Conservation (phyloP, 2,888 invertebrate genomes). For the Aleiodes testaceus region DNA sequence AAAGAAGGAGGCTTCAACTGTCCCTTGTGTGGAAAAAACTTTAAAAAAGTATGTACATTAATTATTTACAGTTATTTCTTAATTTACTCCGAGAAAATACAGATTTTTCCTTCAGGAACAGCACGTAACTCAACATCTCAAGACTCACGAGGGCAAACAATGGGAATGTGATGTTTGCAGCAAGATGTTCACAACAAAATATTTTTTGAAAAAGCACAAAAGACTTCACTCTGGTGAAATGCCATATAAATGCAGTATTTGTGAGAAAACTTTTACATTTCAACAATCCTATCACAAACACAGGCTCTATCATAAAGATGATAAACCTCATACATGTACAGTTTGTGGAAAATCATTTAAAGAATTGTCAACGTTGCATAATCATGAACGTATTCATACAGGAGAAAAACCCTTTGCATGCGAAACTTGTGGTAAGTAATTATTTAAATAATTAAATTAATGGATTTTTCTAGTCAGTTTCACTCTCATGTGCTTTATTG, state of each 20-base stretch:
- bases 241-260: constrained; percentile 87
- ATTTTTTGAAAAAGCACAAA: constrained; percentile 91
- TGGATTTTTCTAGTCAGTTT: constrained; percentile 31
- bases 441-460: background rate
- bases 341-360: constrained; percentile 89
- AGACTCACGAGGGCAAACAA: constrained; percentile 81
- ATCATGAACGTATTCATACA: constrained; percentile 88
- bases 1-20: constrained; percentile 67
- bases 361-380: constrained; percentile 89
- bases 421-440: constrained; percentile 85
- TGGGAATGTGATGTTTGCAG: constrained; percentile 91
- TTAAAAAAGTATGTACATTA: constrained; percentile 66
- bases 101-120: constrained; percentile 67
- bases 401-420: constrained; percentile 91
- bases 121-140: constrained; percentile 73
- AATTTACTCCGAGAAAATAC: background rate
- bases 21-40: constrained; percentile 71
- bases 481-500: constrained; percentile 45
- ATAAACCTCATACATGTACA: constrained; percentile 83
- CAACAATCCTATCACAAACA: constrained; percentile 94
- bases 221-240: constrained; percentile 89
- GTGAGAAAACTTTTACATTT: constrained; percentile 90
- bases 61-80: no score
- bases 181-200: constrained; percentile 91
- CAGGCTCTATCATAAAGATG: constrained; percentile 88